Evolutionary conservation across 1,140 invertebrate species (phyloP).

Genomic region (Palaemon carinicauda): DNA sequence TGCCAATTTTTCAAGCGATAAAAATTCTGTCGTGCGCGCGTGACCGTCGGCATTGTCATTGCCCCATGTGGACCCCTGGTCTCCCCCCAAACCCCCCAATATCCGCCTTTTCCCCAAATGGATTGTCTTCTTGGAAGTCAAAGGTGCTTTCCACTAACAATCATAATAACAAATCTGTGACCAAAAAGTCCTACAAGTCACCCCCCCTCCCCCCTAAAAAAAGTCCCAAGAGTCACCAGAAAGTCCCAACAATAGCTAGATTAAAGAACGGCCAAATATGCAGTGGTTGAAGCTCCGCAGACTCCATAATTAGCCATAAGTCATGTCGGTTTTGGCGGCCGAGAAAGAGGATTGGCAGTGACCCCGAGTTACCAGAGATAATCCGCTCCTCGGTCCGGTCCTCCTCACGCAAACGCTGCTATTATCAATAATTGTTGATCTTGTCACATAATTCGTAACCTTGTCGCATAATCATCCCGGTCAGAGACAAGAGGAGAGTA

Average conservation of each 20-base stretch:
- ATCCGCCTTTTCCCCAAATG: neutral
- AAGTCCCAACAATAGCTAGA: too few species aligned
- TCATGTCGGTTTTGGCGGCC: too few species aligned
- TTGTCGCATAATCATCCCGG: neutral
- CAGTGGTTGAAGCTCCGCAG: too few species aligned
- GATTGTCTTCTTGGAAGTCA: too few species aligned
- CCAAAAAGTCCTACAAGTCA: neutral
- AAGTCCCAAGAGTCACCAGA: too few species aligned
- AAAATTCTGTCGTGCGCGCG: neutral
- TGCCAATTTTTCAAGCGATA: too few species aligned
- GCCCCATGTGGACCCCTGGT: neutral
- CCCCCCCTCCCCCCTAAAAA: too few species aligned
- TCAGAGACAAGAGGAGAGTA: neutral
- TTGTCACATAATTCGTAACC: slow-evolving; percentile 6
- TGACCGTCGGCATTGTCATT: neutral
- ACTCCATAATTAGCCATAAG: too few species aligned
- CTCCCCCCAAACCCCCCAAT: neutral
- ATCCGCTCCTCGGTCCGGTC: too few species aligned
- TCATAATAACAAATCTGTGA: neutral
- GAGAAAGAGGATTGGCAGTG: too few species aligned
- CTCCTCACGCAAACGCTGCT: neutral
- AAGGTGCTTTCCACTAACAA: neutral
- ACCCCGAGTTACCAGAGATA: too few species aligned
- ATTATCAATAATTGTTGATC: slow-evolving; percentile 15
- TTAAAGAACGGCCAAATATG: too few species aligned